These are phyloP conservation scores for Cyanoramphus novaezelandiae DNA, from an alignment of 2,113 vertebrate species.

Conservation along the genomic window DNA sequence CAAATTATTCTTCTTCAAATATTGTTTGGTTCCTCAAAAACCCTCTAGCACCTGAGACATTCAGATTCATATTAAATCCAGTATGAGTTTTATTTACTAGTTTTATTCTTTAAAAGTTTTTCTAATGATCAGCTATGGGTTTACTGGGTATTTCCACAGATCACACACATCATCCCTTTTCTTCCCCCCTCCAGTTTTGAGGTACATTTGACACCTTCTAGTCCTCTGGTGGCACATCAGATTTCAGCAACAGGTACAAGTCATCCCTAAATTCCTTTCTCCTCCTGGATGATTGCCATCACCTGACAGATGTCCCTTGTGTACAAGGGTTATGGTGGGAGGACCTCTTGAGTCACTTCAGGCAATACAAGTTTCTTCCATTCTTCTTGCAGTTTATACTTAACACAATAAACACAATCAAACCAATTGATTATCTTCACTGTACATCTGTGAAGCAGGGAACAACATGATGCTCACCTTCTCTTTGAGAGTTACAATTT, in stretches of 20 bases:
- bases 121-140: background rate
- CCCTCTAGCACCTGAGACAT: background rate
- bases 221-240: background rate
- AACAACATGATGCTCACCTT: background rate
- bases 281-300: background rate
- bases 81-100: background rate
- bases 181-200: background rate
- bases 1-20: background rate
- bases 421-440: background rate
- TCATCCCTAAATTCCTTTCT: background rate
- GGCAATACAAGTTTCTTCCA: background rate
- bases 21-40: background rate
- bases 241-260: background rate
- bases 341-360: background rate
- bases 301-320: background rate
- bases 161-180: background rate
- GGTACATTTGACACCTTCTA: background rate
- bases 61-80: background rate
- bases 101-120: background rate
- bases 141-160: background rate
- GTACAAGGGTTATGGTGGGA: background rate
- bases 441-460: background rate
- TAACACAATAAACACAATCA: background rate
- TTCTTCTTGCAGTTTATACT: background rate
- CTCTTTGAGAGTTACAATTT: background rate